Evolutionary conservation across 23 tunicate genomes (phyloP).

Genomic region (Oikopleura albicans): DNA sequence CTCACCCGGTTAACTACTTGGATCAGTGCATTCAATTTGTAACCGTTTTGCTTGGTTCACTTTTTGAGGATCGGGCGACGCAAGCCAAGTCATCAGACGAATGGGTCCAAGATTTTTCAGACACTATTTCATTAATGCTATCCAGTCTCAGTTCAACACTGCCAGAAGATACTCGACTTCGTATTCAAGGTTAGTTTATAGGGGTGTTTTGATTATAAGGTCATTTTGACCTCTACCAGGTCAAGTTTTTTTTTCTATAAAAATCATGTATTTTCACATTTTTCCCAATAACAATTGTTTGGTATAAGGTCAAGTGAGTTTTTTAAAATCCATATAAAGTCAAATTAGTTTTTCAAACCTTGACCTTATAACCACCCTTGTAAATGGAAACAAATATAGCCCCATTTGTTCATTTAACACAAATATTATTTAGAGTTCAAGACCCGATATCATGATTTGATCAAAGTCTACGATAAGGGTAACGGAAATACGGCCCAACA

Average conservation of each 20-base stretch:
- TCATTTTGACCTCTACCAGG: too few species aligned
- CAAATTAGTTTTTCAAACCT: too few species aligned
- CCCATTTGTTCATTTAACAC: too few species aligned
- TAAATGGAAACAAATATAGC: too few species aligned
- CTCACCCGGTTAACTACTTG: background rate
- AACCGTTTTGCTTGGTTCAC: background rate
- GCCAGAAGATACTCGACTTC: background rate
- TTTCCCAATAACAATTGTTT: too few species aligned
- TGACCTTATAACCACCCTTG: too few species aligned
- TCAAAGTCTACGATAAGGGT: background rate
- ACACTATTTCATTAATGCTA: background rate
- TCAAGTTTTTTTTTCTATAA: too few species aligned
- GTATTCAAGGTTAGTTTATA: background rate
- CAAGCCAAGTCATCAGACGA: background rate
- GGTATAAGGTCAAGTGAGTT: too few species aligned
- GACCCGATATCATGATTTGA: background rate
- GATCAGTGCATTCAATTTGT: constrained; percentile 1
- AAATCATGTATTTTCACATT: too few species aligned
- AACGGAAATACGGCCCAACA: constrained; percentile 15
- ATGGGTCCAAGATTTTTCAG: background rate
- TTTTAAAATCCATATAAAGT: too few species aligned
- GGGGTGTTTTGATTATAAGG: too few species aligned
- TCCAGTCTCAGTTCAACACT: background rate
- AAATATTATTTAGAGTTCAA: constrained; percentile 1
- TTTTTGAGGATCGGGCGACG: background rate